Evolutionary conservation across 2,797 vertebrate species (phyloP), one percentile per base, ranked within the genome.

Genomic region (Gadopsis bispinosus): DNA sequence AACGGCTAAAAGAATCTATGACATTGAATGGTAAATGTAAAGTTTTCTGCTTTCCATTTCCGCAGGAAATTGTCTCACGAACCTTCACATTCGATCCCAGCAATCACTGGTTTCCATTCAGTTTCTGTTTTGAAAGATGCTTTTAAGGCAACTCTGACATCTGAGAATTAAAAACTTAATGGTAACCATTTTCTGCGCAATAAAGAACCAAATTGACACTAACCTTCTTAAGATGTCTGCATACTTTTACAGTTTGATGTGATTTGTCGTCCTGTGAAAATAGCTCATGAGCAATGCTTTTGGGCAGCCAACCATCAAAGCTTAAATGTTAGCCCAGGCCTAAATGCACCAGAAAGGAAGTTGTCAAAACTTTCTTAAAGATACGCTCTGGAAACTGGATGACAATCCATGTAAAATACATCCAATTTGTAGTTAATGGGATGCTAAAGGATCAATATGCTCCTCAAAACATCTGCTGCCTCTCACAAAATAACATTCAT

Each of bases 401-500:
- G 13, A 50, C 37, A 26, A 39, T 33, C 26, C 11, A 73, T 61
- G 22, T 61, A 17, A 41, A 37, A 29, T 10, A 4, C 9, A 53
- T 81, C 58, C 5, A 3, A 68, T 45, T 55, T 60, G 5, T 68
- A 8, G n/a, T 43, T 65, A 66, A 61, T n/a, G 22, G 26, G 26
- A 55, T 48, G 33, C 20, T n/a, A 20, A 69, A 56, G 47, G 6
- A 16, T 2, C 9, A 2, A 3, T 16, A 5, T 41, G 11, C 13
- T 74, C 60, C 14, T 31, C 31, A 6, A 55, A 43, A 20, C 5
- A 29, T 72, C 22, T 48, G 50, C 5, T 59, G n/a, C 31, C 51
- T 31, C 54, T 47, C 31, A 41, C 31, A 69, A 53, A 68, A 73
- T 39, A 54, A 53, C 33, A 19, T 48, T 59, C 37, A 43, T 70